phyloP scores from a whole-genome alignment of 2,113 vertebrate species.

The Nycticryphes semicollaris region DNA sequence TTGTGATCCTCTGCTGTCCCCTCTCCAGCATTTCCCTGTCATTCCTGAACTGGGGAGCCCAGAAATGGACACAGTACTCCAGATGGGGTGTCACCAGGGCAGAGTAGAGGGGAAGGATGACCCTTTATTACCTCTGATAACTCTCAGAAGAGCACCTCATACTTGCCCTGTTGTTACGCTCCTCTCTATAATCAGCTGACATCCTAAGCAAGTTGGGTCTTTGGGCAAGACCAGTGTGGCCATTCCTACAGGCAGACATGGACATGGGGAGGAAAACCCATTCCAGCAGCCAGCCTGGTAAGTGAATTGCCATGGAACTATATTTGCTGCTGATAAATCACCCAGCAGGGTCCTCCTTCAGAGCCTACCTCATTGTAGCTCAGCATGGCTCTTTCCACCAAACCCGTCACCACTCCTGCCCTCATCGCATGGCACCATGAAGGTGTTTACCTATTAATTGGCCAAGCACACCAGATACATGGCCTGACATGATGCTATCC shows the following conservation, averaged over 20 bases:
- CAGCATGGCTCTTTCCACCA: background rate
- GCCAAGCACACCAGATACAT: accelerated
- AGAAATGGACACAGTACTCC: too few relatives aligned
- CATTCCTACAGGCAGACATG: background rate
- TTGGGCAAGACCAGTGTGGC: background rate
- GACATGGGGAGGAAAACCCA: background rate
- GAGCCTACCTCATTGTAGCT: background rate
- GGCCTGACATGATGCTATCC: background rate
- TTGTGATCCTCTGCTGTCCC: too few relatives aligned
- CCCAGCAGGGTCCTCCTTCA: background rate
- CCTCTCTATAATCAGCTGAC: too few relatives aligned
- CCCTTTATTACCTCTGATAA: too few relatives aligned
- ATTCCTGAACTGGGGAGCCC: too few relatives aligned
- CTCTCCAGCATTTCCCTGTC: too few relatives aligned
- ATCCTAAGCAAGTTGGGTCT: background rate
- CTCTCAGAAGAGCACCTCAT: background rate
- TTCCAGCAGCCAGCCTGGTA: background rate
- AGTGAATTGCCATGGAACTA: background rate
- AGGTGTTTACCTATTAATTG: background rate
- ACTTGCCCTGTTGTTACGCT: background rate
- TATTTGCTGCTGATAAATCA: background rate
- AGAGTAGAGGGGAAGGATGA: too few relatives aligned
- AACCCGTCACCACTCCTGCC: background rate
- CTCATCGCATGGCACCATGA: background rate
- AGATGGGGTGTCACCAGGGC: too few relatives aligned